Percentiles rank a stretch among this genome's conserved stretches.
Evolutionary conservation across 2,113 vertebrate species (phyloP).

Genomic region (Siphamia tubifer): DNA sequence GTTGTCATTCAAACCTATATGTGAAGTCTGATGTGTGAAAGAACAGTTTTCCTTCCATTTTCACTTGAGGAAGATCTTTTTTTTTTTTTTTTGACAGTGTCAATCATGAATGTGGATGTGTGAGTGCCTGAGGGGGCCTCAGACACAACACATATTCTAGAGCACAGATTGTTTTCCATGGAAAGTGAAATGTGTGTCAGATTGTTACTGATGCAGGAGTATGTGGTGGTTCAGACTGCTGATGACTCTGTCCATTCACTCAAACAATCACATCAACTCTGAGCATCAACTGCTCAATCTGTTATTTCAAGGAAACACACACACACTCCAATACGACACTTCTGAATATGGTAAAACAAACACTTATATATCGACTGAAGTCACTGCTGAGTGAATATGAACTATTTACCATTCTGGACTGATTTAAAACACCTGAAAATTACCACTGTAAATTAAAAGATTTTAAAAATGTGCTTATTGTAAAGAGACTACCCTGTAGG

Average conservation of each 20-base stretch:
- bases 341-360: no score
- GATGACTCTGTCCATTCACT: slow-evolving; percentile 14
- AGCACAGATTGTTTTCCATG: background rate
- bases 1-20: background rate
- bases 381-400: no score
- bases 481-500: no score
- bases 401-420: no score
- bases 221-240: background rate
- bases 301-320: no score
- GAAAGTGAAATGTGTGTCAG: slow-evolving; percentile 10
- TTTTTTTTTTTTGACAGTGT: background rate
- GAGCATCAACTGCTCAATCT: slow-evolving; percentile 9
- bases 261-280: slow-evolving; percentile 1
- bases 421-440: no score
- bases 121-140: background rate
- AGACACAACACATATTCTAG: slow-evolving; percentile 3
- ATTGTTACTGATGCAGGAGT: background rate
- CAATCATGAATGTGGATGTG: slow-evolving; percentile 1
- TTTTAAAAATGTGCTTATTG: no score
- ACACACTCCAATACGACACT: no score
- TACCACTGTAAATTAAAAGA: no score
- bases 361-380: no score
- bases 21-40: background rate
- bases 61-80: background rate
- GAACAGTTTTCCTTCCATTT: background rate